These are phyloP conservation scores for Trematocara unimaculatum DNA, from an alignment of 2,113 vertebrate species.

Conservation along the genomic window DNA sequence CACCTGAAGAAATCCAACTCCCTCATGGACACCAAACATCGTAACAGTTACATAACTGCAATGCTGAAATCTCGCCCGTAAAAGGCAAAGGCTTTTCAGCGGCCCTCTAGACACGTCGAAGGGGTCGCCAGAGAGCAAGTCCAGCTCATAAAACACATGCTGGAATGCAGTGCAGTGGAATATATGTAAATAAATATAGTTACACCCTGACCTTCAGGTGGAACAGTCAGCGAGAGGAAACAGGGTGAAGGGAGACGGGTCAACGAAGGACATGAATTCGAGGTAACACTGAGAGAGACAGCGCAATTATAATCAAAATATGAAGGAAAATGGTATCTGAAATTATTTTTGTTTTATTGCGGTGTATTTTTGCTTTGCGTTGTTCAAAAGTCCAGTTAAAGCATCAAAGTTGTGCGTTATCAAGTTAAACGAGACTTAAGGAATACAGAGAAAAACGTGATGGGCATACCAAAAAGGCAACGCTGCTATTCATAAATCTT, in stretches of 20 bases:
- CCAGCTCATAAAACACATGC: conserved; percentile 21
- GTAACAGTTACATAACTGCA: not conserved
- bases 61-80: not conserved
- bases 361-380: not conserved
- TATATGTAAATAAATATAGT: conserved; percentile 59
- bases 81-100: not conserved
- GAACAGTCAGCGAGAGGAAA: not conserved
- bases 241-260: not conserved
- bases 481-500: not conserved
- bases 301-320: not conserved
- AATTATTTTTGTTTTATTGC: not conserved
- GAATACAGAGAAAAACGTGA: not conserved
- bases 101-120: not conserved
- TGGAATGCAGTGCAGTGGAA: conserved; percentile 19
- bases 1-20: conserved; percentile 16
- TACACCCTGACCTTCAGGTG: conserved; percentile 48
- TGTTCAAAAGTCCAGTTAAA: not conserved
- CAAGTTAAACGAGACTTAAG: not conserved
- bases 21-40: not conserved
- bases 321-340: not conserved
- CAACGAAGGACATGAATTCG: not conserved
- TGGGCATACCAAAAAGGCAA: not conserved
- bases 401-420: not conserved
- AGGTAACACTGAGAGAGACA: not conserved
- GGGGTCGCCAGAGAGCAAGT: not conserved